Evolutionary conservation across 2,113 vertebrate genomes (phyloP).

Genomic region (Panthera uncia): DNA sequence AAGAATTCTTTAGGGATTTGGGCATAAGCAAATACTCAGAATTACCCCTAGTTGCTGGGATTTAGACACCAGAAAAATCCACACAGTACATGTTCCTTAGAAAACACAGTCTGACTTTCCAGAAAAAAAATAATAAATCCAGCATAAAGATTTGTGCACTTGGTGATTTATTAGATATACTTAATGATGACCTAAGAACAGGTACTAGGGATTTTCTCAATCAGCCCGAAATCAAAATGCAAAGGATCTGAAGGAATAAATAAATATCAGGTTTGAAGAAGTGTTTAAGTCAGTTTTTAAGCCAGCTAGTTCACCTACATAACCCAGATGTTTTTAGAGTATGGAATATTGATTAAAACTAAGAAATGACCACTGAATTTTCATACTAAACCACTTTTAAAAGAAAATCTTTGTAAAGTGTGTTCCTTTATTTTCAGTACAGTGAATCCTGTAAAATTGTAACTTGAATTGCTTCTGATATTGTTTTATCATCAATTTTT

Average conservation of each 20-base stretch:
- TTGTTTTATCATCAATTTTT: neutral
- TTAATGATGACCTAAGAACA: neutral
- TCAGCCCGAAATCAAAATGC: neutral
- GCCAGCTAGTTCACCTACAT: neutral
- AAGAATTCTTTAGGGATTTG: constrained; percentile 37
- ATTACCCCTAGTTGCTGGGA: constrained; percentile 4
- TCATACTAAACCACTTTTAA: neutral
- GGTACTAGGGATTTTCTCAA: neutral
- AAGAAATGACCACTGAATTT: neutral
- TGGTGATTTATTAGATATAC: neutral
- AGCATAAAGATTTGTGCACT: neutral
- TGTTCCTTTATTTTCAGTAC: neutral
- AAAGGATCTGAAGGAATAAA: neutral
- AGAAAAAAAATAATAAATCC: neutral
- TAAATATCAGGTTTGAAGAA: neutral
- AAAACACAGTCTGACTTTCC: constrained; percentile 45
- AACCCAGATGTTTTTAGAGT: neutral
- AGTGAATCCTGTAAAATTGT: neutral
- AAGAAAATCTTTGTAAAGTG: neutral
- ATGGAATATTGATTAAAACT: neutral
- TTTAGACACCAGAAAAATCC: constrained; percentile 23
- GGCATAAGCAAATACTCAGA: constrained; percentile 38
- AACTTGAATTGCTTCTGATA: constrained; percentile 42
- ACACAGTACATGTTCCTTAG: neutral
- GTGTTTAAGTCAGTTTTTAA: neutral